Percentiles rank a stretch among this genome's conserved stretches.
Conservation (phyloP, 2,113 vertebrate species). For the Chloropsis hardwickii region DNA sequence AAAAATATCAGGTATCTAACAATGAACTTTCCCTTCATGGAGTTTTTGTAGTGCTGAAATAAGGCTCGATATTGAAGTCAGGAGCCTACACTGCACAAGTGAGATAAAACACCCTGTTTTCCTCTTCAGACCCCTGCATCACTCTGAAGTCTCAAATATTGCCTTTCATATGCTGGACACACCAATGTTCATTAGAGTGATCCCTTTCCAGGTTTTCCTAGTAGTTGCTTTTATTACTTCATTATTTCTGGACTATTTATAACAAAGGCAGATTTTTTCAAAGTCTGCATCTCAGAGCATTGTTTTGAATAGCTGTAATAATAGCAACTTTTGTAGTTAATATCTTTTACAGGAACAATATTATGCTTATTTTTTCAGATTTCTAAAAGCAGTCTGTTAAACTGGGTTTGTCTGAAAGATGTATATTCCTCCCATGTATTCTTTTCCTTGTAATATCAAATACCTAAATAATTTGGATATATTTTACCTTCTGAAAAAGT, state of each 20-base stretch:
- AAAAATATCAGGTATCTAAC: not conserved
- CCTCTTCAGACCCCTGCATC: not conserved
- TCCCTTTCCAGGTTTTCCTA: not conserved
- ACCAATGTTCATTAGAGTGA: not conserved
- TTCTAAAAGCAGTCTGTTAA: not conserved
- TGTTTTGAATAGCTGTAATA: not conserved
- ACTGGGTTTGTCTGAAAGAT: not conserved
- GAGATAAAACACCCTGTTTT: not conserved
- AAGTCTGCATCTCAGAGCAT: not conserved
- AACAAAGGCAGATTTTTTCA: not conserved
- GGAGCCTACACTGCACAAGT: not conserved
- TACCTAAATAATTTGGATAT: not conserved
- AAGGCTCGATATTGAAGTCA: not conserved
- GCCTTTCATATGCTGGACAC: rapidly evolving
- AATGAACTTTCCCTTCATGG: not conserved
- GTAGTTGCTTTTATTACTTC: not conserved
- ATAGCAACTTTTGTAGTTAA: not conserved
- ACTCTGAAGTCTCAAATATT: not conserved
- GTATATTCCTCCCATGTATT: not conserved
- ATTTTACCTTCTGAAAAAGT: not conserved
- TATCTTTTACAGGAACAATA: not conserved
- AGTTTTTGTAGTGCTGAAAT: not conserved
- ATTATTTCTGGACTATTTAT: not conserved
- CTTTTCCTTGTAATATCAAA: not conserved
- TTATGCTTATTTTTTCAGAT: not conserved